phyloP scores from a whole-genome alignment of 2,888 invertebrate genomes.

The Hermaeophaga mercurialis region DNA sequence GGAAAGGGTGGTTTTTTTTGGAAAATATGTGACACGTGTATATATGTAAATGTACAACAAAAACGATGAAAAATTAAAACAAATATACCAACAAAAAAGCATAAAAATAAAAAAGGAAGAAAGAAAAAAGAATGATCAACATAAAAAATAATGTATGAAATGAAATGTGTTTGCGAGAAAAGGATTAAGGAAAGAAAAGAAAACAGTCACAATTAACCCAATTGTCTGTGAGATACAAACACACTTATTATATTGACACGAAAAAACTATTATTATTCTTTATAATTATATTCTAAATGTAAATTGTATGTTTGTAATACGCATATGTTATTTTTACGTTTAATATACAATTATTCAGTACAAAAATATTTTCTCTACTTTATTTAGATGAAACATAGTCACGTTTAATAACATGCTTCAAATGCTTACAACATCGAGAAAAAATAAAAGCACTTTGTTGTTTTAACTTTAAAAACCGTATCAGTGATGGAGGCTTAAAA shows the following conservation, averaged over 20 bases:
- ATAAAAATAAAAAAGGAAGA: constrained; percentile 32
- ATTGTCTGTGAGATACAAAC: constrained; percentile 14
- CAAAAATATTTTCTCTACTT: no score
- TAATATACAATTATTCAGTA: no score
- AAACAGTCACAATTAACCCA: constrained; percentile 58
- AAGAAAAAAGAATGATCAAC: constrained; percentile 27
- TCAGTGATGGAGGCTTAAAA: no score
- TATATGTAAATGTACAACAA: constrained; percentile 32
- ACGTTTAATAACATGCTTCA: no score
- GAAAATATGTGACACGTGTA: constrained; percentile 30
- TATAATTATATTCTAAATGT: neutral
- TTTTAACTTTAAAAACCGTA: no score
- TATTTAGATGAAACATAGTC: no score
- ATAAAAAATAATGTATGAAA: constrained; percentile 43
- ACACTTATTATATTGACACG: constrained; percentile 19
- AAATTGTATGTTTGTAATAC: no score
- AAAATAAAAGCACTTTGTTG: no score
- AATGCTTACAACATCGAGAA: no score
- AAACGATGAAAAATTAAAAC: constrained; percentile 31
- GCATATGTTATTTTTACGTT: no score
- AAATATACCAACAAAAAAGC: constrained; percentile 28
- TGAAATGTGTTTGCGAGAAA: constrained; percentile 41
- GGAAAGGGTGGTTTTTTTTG: constrained; percentile 30
- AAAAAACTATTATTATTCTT: neutral
- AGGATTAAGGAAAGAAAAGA: constrained; percentile 56